phyloP scores from a whole-genome alignment of 2,113 vertebrate genomes.

The Argyrosomus japonicus region DNA sequence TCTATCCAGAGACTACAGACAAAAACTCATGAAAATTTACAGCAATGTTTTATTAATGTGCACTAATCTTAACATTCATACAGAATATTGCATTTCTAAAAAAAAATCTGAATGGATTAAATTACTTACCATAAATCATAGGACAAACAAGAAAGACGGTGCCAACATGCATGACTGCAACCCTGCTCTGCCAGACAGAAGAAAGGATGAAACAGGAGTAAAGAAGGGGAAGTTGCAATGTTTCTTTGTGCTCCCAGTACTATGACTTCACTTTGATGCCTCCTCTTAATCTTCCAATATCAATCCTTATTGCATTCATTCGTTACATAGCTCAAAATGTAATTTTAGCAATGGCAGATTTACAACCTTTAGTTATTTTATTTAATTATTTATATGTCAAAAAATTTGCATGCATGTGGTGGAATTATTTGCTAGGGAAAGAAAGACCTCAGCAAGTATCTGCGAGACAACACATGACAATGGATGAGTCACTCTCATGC shows the following conservation, averaged over 20 bases:
- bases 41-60: no score
- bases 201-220: slow-evolving; percentile 21
- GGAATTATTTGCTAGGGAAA: slow-evolving; percentile 44
- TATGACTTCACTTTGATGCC: slow-evolving; percentile 23
- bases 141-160: slow-evolving; percentile 36
- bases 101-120: neutral
- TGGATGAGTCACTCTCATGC: slow-evolving; percentile 75
- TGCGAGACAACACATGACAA: slow-evolving; percentile 67
- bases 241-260: slow-evolving; percentile 37
- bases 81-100: neutral
- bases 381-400: neutral
- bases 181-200: slow-evolving; percentile 50
- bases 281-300: neutral
- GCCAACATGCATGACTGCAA: slow-evolving; percentile 70
- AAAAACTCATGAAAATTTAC: no score
- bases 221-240: slow-evolving; percentile 63
- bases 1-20: no score
- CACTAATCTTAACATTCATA: neutral
- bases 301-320: neutral
- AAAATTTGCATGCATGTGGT: neutral
- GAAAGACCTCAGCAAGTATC: slow-evolving; percentile 64
- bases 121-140: slow-evolving; percentile 74
- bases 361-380: neutral
- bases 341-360: rapidly evolving
- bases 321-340: neutral